Base-by-base conservation (phyloP, 2,888 invertebrate genomes). In the Agapetus fuscipes region DNA sequence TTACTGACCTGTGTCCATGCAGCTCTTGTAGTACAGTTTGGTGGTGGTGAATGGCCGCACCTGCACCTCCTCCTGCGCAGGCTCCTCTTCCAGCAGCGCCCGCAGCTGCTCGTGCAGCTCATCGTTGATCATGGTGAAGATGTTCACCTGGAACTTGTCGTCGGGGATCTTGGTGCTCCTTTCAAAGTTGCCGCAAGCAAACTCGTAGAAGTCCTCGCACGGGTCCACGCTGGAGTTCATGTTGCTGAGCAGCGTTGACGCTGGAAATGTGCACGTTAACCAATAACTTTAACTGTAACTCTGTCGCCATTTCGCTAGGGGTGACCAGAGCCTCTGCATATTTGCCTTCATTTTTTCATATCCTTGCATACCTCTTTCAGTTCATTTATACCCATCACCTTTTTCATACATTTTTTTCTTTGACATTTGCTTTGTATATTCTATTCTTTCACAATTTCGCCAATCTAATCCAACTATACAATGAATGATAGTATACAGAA, bases 191-290 rank as follows among this genome's bases (percentile, higher is more conserved):
- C 84, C 85, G 52, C 84, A 85, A 3, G 83, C 75, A 53, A 82
- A 84, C 50, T 77, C 66, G 56, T 84, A 85, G 58, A 85, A 85
- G 56, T 85, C 80, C 52, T 84, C 81, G 53, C 84, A 85, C 0
- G 84, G 84, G 46, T 83, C 78, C 1, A 80, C 73, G 2, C 62
- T 58, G 3, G 60, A 52, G 52, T 84, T 78, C 74, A 85, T 78
- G 53, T 76, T 76, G 41, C 73, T 67, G 37, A 84, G 56, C 13
- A 84, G 66, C 33, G 70, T 69, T 3, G 81, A 76, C 2, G 84
- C 83, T 60, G 63, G 24, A 45, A 47, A 25, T 26, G n/a, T n/a
- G n/a, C n/a, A n/a, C n/a, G n/a, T n/a, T n/a, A n/a, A n/a, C n/a
- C n/a, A n/a, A n/a, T n/a, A n/a, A n/a, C n/a, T n/a, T n/a, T n/a